phyloP scores from a whole-genome alignment of 2,113 vertebrate species.

The Phrynosoma blainvillii region DNA sequence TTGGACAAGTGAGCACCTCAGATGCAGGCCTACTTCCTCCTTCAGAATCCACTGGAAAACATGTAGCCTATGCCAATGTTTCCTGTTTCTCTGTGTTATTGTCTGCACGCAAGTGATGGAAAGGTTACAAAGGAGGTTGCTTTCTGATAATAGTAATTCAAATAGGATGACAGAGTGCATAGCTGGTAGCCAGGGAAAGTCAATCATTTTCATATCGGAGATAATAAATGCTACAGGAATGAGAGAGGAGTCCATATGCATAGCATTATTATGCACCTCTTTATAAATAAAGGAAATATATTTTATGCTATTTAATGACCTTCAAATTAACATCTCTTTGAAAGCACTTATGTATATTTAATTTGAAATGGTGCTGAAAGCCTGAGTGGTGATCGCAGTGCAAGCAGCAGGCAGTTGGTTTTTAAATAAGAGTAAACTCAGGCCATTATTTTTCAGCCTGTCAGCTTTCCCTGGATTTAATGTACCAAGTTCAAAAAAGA shows the following conservation, averaged over 20 bases:
- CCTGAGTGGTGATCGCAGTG: conserved; percentile 67
- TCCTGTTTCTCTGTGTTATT: background rate
- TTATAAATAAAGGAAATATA: conserved; percentile 68
- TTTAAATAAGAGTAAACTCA: conserved; percentile 79
- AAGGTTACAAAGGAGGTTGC: conserved; percentile 41
- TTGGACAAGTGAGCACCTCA: background rate
- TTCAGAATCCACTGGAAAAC: background rate
- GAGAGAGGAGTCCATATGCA: conserved; percentile 57
- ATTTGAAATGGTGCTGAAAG: conserved; percentile 77
- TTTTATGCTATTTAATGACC: conserved; percentile 79
- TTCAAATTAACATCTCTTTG: conserved; percentile 83
- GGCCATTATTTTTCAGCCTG: conserved; percentile 72
- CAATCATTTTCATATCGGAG: conserved; percentile 11
- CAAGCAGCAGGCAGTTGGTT: conserved; percentile 74
- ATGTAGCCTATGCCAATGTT: conserved; percentile 15
- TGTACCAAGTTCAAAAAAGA: conserved; percentile 55
- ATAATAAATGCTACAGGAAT: background rate
- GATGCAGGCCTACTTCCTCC: background rate
- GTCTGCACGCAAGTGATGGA: too few relatives aligned
- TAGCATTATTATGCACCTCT: conserved; percentile 64
- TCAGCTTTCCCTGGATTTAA: conserved; percentile 60
- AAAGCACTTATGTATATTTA: conserved; percentile 83
- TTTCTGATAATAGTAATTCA: conserved; percentile 45
- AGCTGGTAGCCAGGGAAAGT: conserved; percentile 21
- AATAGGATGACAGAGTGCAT: conserved; percentile 15